Conservation (phyloP, 2,113 vertebrate species). For the Indicator indicator region DNA sequence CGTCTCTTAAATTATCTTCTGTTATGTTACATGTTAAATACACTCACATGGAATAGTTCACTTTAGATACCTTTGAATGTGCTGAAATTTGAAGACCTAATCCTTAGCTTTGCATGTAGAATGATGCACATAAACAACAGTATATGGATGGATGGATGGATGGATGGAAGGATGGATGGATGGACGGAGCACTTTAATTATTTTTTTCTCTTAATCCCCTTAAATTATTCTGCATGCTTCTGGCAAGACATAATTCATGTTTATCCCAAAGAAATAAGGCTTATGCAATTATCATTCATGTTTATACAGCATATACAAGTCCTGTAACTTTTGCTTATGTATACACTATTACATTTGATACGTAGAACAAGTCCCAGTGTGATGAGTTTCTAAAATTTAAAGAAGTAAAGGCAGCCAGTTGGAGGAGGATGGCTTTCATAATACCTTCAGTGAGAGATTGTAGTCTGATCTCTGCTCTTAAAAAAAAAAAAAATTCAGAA, state of each 20-base stretch:
- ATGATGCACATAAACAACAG: not conserved
- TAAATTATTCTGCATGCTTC: not conserved
- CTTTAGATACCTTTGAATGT: not conserved
- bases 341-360: not conserved
- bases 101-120: not conserved
- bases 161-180: not conserved
- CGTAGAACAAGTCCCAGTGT: not conserved
- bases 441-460: not conserved
- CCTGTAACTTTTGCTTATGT: not conserved
- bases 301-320: not conserved
- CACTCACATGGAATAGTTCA: not conserved
- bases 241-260: not conserved
- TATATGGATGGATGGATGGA: not conserved
- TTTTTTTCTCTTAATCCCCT: not conserved
- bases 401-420: not conserved
- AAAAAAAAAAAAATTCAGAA: not conserved
- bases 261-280: not conserved
- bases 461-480: not conserved
- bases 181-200: not conserved
- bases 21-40: not conserved
- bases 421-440: not conserved
- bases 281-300: not conserved
- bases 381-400: not conserved
- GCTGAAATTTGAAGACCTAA: not conserved
- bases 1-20: not conserved